Conservation (phyloP, 2,888 invertebrate genomes). For the Notodonta ziczac region DNA sequence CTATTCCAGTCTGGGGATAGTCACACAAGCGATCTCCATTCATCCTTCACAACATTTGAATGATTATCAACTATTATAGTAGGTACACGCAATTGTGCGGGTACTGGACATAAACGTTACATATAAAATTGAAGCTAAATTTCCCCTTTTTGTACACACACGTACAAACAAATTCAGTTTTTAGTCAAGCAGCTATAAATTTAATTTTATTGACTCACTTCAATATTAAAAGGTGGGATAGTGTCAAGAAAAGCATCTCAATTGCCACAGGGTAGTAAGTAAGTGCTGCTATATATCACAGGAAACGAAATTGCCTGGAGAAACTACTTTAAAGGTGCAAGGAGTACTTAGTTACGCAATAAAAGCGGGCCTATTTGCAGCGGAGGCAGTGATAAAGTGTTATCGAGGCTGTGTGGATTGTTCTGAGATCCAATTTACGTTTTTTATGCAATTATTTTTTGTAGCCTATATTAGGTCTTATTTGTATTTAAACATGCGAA, state of each 20-base stretch:
- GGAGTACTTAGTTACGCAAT: conserved; percentile 23
- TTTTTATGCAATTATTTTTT: neutral
- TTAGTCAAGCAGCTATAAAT: neutral
- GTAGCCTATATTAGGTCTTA: too few relatives aligned
- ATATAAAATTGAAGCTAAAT: too few relatives aligned
- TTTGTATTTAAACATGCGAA: too few relatives aligned
- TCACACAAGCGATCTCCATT: conserved; percentile 37
- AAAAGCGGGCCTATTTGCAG: conserved; percentile 12
- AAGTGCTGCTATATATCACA: conserved; percentile 34
- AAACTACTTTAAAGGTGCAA: conserved; percentile 30
- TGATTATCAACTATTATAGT: too few relatives aligned
- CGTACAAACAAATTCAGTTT: neutral
- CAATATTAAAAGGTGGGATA: conserved; percentile 11
- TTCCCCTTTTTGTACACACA: too few relatives aligned
- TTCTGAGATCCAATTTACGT: neutral
- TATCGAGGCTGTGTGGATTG: conserved; percentile 23
- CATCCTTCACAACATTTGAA: conserved; percentile 7
- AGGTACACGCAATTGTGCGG: too few relatives aligned
- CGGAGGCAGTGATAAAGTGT: conserved; percentile 2
- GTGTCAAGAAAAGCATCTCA: conserved; percentile 17
- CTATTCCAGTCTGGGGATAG: conserved; percentile 39
- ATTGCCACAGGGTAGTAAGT: conserved; percentile 19
- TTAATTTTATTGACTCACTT: conserved; percentile 13
- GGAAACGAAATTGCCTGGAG: conserved; percentile 23
- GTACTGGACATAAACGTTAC: too few relatives aligned